Base-by-base conservation (phyloP, 2,888 invertebrate species). In the Pterostichus niger region DNA sequence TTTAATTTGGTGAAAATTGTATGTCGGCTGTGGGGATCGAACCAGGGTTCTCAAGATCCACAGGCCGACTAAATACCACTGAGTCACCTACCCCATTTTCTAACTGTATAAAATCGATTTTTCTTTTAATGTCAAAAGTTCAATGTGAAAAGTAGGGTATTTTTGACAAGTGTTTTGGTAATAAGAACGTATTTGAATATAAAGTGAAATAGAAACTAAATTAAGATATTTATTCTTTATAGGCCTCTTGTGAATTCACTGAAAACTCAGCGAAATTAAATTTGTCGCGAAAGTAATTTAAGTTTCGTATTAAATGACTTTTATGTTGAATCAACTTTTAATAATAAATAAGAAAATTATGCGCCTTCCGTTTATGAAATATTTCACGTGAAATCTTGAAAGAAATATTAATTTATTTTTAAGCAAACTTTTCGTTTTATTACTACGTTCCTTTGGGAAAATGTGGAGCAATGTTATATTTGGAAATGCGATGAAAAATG, bases 211-310 rank as follows among this genome's bases (percentile, higher is more conserved):
- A 59, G 59, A 59, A 64, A 40, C 40, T 35, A 64, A 64, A 64
- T 64, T 33, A 64, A 35, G 64, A 13, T 64, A 59, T 64, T 35
- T 35, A n/a, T 64, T 35, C 64, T 33, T 59, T 64, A 64, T 64
- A 13, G 35, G 64, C 35, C 13, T 64, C 13, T 33, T 35, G 24
- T 11, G 56, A 24, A 17, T 61, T 59, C 10, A 59, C 10, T 59
- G 24, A 59, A 59, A 68, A 46, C 46, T 73, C 49, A 3, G 15
- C 24, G 73, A 73, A 73, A 73, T 73, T 73, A 73, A 73, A 73
- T 73, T 73, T 46, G 73, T 73, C 73, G 73, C 11, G 11, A 73
- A 68, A 73, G 73, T 73, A 73, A 73, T 73, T 73, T 73, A 73
- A 73, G 73, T 73, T 73, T 73, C 13, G 46, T 46, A 73, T 31